Percentiles rank a stretch among this genome's conserved stretches.
Conservation (phyloP, 2,113 vertebrate species). For the Casuarius casuarius region DNA sequence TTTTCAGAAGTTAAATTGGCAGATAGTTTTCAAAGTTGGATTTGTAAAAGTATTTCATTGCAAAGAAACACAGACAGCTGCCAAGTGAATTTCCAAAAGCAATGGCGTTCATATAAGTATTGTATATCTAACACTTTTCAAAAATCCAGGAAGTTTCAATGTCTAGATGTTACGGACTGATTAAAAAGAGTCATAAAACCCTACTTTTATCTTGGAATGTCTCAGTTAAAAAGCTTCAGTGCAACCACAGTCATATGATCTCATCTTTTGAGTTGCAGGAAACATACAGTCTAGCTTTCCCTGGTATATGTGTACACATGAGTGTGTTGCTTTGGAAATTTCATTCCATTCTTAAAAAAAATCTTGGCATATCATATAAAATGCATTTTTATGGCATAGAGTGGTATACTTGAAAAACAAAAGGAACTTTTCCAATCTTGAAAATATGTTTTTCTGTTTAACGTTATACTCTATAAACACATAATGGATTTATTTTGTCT, state of each 20-base stretch:
- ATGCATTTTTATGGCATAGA: background rate
- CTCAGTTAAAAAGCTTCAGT: background rate
- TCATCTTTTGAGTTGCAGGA: background rate
- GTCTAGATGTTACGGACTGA: background rate
- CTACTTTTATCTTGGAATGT: background rate
- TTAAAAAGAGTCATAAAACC: background rate
- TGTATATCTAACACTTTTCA: background rate
- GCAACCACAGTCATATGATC: background rate
- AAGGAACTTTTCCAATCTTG: background rate
- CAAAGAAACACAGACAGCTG: background rate
- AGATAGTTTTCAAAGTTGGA: background rate
- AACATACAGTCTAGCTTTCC: background rate
- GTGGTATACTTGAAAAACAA: background rate
- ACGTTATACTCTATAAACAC: background rate
- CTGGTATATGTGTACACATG: fast-evolving
- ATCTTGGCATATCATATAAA: background rate
- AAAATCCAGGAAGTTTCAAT: fast-evolving
- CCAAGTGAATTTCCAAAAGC: background rate
- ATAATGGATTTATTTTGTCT: background rate
- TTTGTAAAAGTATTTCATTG: background rate
- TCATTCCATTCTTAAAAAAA: background rate
- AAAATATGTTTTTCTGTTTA: background rate
- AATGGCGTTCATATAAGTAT: fast-evolving
- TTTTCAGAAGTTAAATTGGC: background rate
- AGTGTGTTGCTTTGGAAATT: background rate